Conservation (phyloP, 2,797 vertebrate species). For the Botia kubotai region DNA sequence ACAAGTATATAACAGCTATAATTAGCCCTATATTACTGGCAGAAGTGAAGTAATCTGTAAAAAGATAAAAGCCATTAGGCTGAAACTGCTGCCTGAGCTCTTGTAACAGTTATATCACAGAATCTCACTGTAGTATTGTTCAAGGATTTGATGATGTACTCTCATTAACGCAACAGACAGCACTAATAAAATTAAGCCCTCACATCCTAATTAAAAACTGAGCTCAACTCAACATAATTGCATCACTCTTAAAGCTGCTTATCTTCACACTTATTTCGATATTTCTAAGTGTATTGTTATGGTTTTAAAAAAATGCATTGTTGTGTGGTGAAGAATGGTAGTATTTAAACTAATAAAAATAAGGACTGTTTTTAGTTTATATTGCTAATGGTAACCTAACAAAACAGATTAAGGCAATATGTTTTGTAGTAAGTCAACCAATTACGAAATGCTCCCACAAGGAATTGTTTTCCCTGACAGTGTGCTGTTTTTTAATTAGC, state of each 20-base stretch:
- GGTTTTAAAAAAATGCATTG: not conserved
- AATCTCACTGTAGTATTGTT: not conserved
- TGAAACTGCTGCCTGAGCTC: not conserved
- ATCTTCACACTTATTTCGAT: not conserved
- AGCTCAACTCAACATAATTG: not conserved
- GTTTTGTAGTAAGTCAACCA: slow-evolving; percentile 32
- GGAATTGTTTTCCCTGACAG: slow-evolving; percentile 57
- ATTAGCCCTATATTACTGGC: not conserved
- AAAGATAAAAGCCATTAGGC: not conserved
- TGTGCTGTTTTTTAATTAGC: slow-evolving; percentile 71
- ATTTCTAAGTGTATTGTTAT: not conserved
- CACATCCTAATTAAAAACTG: slow-evolving; percentile 5
- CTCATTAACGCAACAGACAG: not conserved
- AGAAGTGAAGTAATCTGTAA: not conserved
- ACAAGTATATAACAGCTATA: not conserved
- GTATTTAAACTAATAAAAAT: not conserved
- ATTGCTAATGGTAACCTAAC: slow-evolving; percentile 29
- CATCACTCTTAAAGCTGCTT: not conserved
- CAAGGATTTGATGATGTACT: not conserved
- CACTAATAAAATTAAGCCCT: not conserved
- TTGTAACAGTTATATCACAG: not conserved
- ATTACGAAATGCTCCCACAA: slow-evolving; percentile 50
- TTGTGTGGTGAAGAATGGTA: not conserved
- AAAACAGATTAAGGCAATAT: slow-evolving; percentile 16
- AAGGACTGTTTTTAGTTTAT: no score